Evolutionary conservation across 2,888 invertebrate species (phyloP).

Genomic region (Esperia sulphurella): DNA sequence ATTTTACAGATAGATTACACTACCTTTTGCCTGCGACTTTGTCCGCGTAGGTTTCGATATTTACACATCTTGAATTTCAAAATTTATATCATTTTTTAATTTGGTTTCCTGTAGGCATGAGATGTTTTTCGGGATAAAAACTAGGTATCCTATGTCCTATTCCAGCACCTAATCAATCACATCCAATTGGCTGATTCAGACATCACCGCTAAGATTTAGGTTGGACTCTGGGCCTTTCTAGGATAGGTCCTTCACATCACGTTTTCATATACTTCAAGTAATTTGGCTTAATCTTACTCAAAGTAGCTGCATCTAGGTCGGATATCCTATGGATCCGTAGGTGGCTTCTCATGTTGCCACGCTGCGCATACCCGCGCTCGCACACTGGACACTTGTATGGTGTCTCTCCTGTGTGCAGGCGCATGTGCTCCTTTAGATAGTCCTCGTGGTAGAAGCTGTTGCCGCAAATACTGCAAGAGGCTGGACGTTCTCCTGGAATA

Average conservation of each 20-base stretch:
- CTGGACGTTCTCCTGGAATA: slow-evolving; percentile 66
- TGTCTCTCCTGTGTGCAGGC: slow-evolving; percentile 71
- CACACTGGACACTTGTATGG: slow-evolving; percentile 74
- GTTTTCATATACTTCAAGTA: slow-evolving; percentile 58
- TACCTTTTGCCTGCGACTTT: no score
- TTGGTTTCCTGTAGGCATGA: no score
- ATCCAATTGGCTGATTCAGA: no score
- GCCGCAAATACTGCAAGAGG: slow-evolving; percentile 58
- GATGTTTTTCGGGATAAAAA: no score
- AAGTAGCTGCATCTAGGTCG: slow-evolving; percentile 49
- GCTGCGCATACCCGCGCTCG: slow-evolving; percentile 65
- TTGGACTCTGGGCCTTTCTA: not conserved
- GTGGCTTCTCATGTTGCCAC: slow-evolving; percentile 73
- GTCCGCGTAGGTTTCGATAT: no score
- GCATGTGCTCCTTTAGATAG: slow-evolving; percentile 68
- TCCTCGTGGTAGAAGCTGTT: slow-evolving; percentile 63
- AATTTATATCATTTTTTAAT: no score
- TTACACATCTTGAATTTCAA: no score
- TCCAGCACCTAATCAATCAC: no score
- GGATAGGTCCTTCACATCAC: not conserved
- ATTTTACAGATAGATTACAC: no score
- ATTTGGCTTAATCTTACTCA: slow-evolving; percentile 61
- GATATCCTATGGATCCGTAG: slow-evolving; percentile 60
- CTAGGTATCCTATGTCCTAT: no score
- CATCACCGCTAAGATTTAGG: no score